phyloP scores from a whole-genome alignment of 2,113 vertebrate genomes.

The Ploceus nigricollis region DNA sequence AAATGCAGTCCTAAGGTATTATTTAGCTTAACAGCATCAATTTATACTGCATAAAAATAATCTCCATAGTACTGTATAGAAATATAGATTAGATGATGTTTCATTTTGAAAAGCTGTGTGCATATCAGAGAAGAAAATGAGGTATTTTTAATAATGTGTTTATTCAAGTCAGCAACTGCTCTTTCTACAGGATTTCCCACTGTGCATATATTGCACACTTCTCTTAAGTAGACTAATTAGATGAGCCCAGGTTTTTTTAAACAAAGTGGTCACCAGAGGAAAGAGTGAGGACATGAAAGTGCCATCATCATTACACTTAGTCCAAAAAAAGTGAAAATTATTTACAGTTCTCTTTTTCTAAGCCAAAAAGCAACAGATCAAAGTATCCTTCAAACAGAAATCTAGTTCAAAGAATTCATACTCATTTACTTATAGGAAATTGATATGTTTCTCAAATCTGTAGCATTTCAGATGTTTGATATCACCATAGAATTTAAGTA shows the following conservation, averaged over 20 bases:
- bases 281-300: not conserved
- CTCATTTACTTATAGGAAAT: not conserved
- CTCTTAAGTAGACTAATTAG: not conserved
- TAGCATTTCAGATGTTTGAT: not conserved
- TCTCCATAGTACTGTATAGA: not conserved
- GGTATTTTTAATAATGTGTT: fast-evolving
- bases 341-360: not conserved
- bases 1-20: not conserved
- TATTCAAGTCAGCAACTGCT: not conserved
- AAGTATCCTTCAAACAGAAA: not conserved
- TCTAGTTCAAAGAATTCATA: not conserved
- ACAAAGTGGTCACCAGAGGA: not conserved
- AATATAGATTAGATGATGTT: not conserved
- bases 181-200: not conserved
- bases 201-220: not conserved
- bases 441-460: not conserved
- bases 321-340: not conserved
- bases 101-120: not conserved
- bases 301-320: not conserved
- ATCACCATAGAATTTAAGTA: not conserved
- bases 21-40: not conserved
- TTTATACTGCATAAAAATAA: not conserved
- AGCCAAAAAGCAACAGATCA: not conserved
- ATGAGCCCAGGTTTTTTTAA: not conserved
- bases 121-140: not conserved